Percentiles rank a stretch among this genome's conserved stretches.
Evolutionary conservation across 2,888 invertebrate species (phyloP).

Genomic region (Dromius quadrimaculatus): DNA sequence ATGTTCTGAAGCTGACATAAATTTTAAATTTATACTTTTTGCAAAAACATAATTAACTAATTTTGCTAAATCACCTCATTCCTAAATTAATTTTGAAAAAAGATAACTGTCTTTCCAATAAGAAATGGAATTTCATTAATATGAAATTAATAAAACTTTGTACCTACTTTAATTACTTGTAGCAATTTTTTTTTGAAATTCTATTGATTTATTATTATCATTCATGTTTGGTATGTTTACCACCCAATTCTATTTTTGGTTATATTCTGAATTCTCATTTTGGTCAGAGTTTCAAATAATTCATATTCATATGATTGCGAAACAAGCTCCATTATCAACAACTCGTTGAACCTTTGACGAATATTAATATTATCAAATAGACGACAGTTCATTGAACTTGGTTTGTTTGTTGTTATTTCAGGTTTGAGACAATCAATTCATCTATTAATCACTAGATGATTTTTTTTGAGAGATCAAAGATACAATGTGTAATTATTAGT

Average conservation of each 20-base stretch:
- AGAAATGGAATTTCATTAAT: too few species aligned
- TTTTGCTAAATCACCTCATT: not conserved
- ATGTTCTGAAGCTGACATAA: not conserved
- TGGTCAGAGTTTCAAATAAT: not conserved
- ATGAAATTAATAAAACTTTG: too few species aligned
- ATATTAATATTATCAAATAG: constrained; percentile 45
- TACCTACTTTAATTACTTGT: too few species aligned
- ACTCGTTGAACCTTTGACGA: constrained; percentile 24
- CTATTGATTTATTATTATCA: too few species aligned
- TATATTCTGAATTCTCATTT: constrained; percentile 25
- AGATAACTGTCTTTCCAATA: too few species aligned
- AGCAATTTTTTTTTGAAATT: too few species aligned
- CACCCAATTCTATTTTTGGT: too few species aligned
- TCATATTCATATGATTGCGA: constrained; percentile 31
- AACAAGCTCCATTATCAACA: constrained; percentile 31
- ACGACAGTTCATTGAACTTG: constrained; percentile 20
- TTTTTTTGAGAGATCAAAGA: too few species aligned
- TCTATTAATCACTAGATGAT: too few species aligned
- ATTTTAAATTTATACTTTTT: not conserved
- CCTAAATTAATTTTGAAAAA: not conserved
- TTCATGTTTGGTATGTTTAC: too few species aligned
- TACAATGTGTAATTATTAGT: too few species aligned
- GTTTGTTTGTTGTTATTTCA: constrained; percentile 15
- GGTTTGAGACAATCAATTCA: not conserved
- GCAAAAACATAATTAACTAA: constrained; percentile 4